Evolutionary conservation across 2,888 invertebrate genomes (phyloP), one percentile per base, ranked within the genome.

Genomic region (Phalera bucephala): DNA sequence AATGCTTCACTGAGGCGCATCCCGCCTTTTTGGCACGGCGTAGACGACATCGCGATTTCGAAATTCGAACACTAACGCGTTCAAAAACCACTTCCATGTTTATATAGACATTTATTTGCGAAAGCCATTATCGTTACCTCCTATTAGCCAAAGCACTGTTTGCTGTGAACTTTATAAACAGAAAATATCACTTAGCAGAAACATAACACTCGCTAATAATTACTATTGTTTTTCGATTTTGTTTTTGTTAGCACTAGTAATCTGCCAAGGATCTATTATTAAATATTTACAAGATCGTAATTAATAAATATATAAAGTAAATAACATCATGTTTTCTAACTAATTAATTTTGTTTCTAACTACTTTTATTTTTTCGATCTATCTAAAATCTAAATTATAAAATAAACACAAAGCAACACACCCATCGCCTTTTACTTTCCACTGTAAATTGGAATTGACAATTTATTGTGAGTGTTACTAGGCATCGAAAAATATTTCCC

Each of bases 1-100:
- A 95, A 79, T 33, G 94, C 93, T 77, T 93, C 93, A 67, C 93
- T 93, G 45, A 94, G 86, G 45, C 91, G 91, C 73, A 92, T 84
- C 71, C 91, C 91, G 68, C 91, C 83, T 72, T 86, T 89, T 60
- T 80, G 80, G 68, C 89, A 89, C 53, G 88, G 81, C 36, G 76
- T 66, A 47, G 71, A 64, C 57, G 86, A 80, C 87, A 83, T 86
- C 51, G 62, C 69, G 54, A 65, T 57, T 64, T 64, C 54, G 42
- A 62, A 65, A 62, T 51, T 43, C 53, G 53, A 64, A 63, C 52
- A 56, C 52, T 49, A 33, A 31, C 46, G 41, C 43, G 46, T 48
- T 72, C 62, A 76, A 41, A 45, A 66, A 48, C 40, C 64, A 66
- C 63, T 66, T 70, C 71, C 80, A 81, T 84, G 53, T 66, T 72